Evolutionary conservation across 1,140 invertebrate genomes (phyloP).

Genomic region (Pemphigus obesinymphae): DNA sequence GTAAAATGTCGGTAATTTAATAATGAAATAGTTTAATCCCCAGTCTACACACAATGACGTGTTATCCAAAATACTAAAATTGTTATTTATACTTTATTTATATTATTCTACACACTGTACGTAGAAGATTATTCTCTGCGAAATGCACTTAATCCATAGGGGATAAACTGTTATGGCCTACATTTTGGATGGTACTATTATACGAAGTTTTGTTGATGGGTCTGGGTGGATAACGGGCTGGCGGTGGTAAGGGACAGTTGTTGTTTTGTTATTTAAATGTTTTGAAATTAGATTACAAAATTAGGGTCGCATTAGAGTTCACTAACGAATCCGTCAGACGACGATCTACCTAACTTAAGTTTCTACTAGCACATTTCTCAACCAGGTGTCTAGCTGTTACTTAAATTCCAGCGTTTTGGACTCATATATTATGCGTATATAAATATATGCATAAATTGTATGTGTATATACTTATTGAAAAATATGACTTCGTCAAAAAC

Average conservation of each 20-base stretch:
- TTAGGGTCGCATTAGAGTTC: not conserved
- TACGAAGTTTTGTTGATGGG: not conserved
- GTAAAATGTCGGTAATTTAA: no score
- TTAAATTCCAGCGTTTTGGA: not conserved
- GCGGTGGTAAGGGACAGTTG: not conserved
- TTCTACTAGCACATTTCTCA: not conserved
- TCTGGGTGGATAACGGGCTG: no score
- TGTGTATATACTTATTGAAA: no score
- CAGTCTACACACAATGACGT: no score
- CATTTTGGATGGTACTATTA: not conserved
- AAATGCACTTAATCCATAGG: not conserved
- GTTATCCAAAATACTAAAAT: not conserved
- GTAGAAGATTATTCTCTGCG: not conserved
- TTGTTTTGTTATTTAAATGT: constrained; percentile 1
- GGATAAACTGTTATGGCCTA: not conserved
- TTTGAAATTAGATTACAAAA: not conserved
- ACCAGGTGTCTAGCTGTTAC: not conserved
- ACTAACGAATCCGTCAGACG: not conserved
- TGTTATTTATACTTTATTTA: not conserved
- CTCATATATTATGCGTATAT: no score
- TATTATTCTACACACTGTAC: not conserved
- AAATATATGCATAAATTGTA: no score
- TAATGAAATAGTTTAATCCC: no score
- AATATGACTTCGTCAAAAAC: no score
- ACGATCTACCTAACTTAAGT: not conserved